These are phyloP conservation scores for Tyrannus savana DNA, from an alignment of 2,113 vertebrate genomes.

Conservation along the genomic window DNA sequence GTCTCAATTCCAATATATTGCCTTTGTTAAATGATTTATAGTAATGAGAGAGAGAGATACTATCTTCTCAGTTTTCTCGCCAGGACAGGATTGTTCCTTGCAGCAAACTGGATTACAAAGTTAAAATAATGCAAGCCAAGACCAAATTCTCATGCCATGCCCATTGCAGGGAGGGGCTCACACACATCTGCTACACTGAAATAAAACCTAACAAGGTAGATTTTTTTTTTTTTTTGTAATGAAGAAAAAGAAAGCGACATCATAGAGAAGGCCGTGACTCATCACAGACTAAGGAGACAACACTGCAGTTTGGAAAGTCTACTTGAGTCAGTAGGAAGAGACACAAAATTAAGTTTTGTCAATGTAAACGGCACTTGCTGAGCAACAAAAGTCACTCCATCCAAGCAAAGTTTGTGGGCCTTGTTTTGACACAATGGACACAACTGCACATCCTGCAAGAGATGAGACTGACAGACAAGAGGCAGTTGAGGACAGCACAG, in stretches of 20 bases:
- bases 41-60: background rate
- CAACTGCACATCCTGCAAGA: background rate
- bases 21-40: conserved; percentile 20
- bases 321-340: background rate
- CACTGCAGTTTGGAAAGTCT: background rate
- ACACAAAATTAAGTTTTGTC: background rate
- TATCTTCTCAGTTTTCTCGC: background rate
- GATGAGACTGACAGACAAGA: background rate
- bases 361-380: background rate
- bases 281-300: background rate
- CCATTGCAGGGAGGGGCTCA: background rate
- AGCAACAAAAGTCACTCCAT: background rate
- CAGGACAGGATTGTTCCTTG: conserved; percentile 5
- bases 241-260: background rate
- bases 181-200: background rate
- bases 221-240: background rate
- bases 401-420: background rate
- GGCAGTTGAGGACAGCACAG: background rate
- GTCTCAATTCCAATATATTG: background rate
- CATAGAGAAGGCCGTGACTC: background rate
- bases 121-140: background rate
- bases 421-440: fast-evolving
- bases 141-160: background rate
- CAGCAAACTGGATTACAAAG: background rate
- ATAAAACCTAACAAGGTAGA: background rate